Evolutionary conservation across 2,113 vertebrate genomes (phyloP), one percentile per base, ranked within the genome.

Genomic region (Tamias sibiricus): DNA sequence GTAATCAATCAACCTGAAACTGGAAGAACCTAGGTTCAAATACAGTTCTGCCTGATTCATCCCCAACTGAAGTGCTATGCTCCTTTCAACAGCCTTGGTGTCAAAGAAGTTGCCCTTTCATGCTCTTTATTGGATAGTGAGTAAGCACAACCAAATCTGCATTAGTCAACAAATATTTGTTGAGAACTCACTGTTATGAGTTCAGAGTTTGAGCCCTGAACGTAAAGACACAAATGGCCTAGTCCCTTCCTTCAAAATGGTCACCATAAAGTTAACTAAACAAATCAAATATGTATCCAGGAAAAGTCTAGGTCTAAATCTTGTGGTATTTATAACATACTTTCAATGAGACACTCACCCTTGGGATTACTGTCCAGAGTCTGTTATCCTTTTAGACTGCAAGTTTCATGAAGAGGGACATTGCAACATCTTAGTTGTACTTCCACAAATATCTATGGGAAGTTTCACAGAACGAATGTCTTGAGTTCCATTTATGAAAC

Each of bases 141-240:
- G 16, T 66, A 20, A 69, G 64, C 62, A 95, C 5, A 59, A 32
- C n/a, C 52, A 66, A 66, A 88, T 79, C 76, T 71, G 69, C 59
- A 79, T 68, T 40, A 64, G 28, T 47, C 84, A 32, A 47, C 17
- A 92, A 93, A 74, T 82, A 90, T 87, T 79, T 75, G 81, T 96
- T 94, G 90, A 87, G 62, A 77, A 47, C 13, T 75, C 40, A 66
- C 68, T 77, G 44, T 35, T 11, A 11, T 66, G 42, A 84, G 44
- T 35, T n/a, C 40, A 52, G 8, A 49, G 42, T 66, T 35, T 69
- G 24, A 80, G 12, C 71, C 44, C 28, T 90, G 24, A 49, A 59
- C 28, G 35, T n/a, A 94, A 92, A 92, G n/a, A 68, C 8, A 71
- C 32, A 66, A 49, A 40, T 28, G 24, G 17, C 40, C 28, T 47